A percentile compares a stretch with the other conserved stretches of the same genome.
Conservation (phyloP, 2,113 vertebrate genomes). For the Corythornis vintsioides region DNA sequence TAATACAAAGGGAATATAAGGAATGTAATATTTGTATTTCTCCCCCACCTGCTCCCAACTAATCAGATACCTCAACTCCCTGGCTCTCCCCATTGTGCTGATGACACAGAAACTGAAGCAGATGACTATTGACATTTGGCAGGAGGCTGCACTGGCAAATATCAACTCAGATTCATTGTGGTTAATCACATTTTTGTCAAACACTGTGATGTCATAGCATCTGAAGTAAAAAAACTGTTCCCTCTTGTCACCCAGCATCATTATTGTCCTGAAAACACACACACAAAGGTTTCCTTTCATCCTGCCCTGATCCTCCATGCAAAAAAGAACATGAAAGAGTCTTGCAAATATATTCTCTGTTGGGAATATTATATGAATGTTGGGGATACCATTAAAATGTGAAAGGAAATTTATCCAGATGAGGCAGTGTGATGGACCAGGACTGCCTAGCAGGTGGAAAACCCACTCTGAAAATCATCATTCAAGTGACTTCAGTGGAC, state of each 20-base stretch:
- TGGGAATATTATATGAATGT: not conserved
- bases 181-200: conserved; percentile 52
- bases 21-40: not conserved
- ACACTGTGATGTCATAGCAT: not conserved
- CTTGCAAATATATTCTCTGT: not conserved
- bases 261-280: not conserved
- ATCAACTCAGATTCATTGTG: not conserved
- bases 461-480: not conserved
- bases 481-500: not conserved
- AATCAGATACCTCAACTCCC: not conserved
- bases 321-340: not conserved
- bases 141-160: conserved; percentile 17
- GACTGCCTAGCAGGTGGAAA: not conserved
- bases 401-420: not conserved
- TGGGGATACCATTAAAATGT: not conserved
- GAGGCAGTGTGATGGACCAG: not conserved
- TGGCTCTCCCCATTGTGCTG: not conserved
- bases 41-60: not conserved
- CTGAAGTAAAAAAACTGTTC: not conserved
- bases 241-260: not conserved
- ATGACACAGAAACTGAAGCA: not conserved
- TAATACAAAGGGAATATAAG: not conserved
- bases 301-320: not conserved
- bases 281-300: not conserved
- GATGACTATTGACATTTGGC: not conserved